Evolutionary conservation across 2,888 invertebrate genomes (phyloP).

Genomic region (Sceliomorpha sp.): DNA sequence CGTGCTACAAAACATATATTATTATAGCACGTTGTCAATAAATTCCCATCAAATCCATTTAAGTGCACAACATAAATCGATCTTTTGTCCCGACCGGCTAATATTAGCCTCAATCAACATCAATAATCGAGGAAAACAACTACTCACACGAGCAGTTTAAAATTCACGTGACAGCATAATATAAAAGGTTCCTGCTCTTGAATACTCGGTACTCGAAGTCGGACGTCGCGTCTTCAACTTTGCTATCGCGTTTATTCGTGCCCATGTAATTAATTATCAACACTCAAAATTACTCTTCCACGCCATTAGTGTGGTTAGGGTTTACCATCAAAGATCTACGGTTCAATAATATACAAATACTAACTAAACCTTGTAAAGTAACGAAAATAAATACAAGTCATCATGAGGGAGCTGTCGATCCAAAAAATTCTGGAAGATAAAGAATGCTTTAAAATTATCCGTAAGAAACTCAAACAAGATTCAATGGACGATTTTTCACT

Average conservation of each 20-base stretch:
- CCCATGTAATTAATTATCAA: no score
- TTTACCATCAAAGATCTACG: no score
- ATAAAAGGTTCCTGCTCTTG: slow-evolving; percentile 61
- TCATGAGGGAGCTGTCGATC: slow-evolving; percentile 39
- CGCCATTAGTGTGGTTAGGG: background rate
- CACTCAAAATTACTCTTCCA: slow-evolving; percentile 1
- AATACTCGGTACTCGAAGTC: slow-evolving; percentile 19
- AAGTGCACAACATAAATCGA: slow-evolving; percentile 38
- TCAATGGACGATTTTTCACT: slow-evolving; percentile 66
- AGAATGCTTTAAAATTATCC: slow-evolving; percentile 67
- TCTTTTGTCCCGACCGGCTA: slow-evolving; percentile 49
- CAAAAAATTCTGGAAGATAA: slow-evolving; percentile 64
- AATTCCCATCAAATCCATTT: slow-evolving; percentile 51
- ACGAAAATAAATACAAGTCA: no score
- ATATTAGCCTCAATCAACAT: slow-evolving; percentile 65
- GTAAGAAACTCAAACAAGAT: slow-evolving; percentile 64
- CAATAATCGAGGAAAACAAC: slow-evolving; percentile 63
- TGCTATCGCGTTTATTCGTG: background rate
- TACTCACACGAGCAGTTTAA: slow-evolving; percentile 35
- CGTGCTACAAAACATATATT: no score
- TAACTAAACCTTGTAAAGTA: no score
- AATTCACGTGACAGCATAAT: slow-evolving; percentile 56
- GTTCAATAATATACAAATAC: no score
- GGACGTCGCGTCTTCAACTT: background rate
- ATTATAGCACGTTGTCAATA: slow-evolving; percentile 40